Conservation (phyloP, 2,113 vertebrate species). For the Sinosuthora webbiana region DNA sequence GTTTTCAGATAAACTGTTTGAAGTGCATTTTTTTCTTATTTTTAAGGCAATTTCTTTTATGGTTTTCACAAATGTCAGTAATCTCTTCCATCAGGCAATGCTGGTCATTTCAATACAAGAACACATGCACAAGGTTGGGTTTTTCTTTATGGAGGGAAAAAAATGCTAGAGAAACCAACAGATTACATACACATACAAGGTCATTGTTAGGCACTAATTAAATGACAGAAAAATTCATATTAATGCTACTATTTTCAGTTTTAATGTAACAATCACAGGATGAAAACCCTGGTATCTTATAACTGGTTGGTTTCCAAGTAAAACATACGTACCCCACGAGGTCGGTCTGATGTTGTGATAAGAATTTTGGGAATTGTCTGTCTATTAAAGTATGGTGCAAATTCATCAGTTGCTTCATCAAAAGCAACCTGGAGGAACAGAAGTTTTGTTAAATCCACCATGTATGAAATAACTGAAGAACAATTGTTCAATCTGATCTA, state of each 20-base stretch:
- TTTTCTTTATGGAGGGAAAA: background rate
- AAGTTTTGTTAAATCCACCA: background rate
- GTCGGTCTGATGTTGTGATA: conserved; percentile 96
- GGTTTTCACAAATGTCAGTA: background rate
- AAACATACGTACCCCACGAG: conserved; percentile 84
- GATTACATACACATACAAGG: background rate
- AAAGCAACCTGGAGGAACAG: conserved; percentile 83
- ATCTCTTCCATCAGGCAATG: background rate
- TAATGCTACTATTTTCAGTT: background rate
- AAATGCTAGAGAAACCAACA: background rate
- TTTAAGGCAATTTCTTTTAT: background rate
- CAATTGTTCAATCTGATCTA: background rate
- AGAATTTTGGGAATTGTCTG: conserved; percentile 95
- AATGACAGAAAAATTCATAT: background rate
- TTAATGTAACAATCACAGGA: background rate
- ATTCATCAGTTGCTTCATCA: conserved; percentile 96
- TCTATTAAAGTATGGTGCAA: conserved; percentile 93
- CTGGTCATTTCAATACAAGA: background rate
- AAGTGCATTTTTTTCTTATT: background rate
- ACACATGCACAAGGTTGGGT: rapidly evolving
- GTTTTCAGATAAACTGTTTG: background rate
- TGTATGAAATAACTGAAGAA: background rate
- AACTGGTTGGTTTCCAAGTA: background rate
- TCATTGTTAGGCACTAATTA: background rate
- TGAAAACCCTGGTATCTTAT: background rate